These are phyloP conservation scores for Fragum sueziense DNA, from an alignment of 2,888 invertebrate species.

Conservation along the genomic window DNA sequence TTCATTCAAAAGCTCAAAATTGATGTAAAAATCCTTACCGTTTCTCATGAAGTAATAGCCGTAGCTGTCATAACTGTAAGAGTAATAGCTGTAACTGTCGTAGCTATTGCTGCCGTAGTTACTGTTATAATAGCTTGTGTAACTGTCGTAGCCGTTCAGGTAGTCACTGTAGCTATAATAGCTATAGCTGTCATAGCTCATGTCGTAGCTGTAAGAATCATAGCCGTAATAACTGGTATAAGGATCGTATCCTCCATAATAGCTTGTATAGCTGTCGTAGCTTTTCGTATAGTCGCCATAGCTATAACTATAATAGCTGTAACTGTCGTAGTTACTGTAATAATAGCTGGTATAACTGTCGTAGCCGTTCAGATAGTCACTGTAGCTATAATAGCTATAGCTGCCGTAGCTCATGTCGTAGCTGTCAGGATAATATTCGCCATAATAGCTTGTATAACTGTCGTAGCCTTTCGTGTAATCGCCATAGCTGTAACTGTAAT, in stretches of 20 bases:
- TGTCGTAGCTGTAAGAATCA: neutral
- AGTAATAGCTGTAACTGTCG: neutral
- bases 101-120: neutral
- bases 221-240: neutral
- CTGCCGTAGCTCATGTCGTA: neutral
- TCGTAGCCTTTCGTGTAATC: neutral
- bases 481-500: neutral
- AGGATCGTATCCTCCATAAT: neutral
- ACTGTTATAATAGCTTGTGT: neutral
- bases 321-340: neutral
- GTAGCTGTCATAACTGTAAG: neutral
- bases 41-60: neutral
- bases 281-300: neutral
- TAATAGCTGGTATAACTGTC: neutral
- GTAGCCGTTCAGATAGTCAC: neutral
- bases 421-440: neutral
- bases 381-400: slow-evolving; percentile 10
- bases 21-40: neutral
- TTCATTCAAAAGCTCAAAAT: neutral
- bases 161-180: neutral
- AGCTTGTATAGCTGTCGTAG: neutral
- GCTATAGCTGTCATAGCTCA: neutral
- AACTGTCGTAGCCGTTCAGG: neutral
- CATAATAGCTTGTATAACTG: neutral
- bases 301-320: neutral